Conservation (phyloP, 2,888 invertebrate species). For the Ochropleura leucogaster region DNA sequence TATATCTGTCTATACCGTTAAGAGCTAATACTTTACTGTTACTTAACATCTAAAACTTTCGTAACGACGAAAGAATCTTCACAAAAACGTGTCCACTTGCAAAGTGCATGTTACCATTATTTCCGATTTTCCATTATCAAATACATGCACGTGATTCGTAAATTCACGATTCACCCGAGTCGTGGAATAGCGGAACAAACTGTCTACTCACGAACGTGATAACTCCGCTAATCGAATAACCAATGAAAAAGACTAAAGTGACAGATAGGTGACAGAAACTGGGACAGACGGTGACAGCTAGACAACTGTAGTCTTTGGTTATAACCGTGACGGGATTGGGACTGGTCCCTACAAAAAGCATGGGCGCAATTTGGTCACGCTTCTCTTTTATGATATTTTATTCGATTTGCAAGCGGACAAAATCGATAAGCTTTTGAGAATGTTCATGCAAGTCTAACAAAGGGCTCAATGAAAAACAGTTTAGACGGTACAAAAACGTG, state of each 20-base stretch:
- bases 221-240: slow-evolving; percentile 80
- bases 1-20: neutral
- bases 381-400: slow-evolving; percentile 40
- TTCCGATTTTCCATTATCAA: slow-evolving; percentile 53
- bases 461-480: slow-evolving; percentile 35
- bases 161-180: slow-evolving; percentile 70
- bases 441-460: slow-evolving; percentile 26
- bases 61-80: neutral
- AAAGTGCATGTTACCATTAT: slow-evolving; percentile 20
- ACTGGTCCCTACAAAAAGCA: slow-evolving; percentile 34
- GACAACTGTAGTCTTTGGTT: slow-evolving; percentile 45
- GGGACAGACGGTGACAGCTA: slow-evolving; percentile 44
- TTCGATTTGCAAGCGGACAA: slow-evolving; percentile 37
- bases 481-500: slow-evolving; percentile 2
- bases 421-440: slow-evolving; percentile 30
- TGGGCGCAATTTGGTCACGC: slow-evolving; percentile 25
- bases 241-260: slow-evolving; percentile 69
- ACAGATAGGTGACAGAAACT: slow-evolving; percentile 61
- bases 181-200: slow-evolving; percentile 70
- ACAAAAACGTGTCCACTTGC: slow-evolving; percentile 4
- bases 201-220: slow-evolving; percentile 72
- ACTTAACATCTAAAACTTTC: no score
- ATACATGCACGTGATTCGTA: slow-evolving; percentile 68
- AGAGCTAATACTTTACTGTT: neutral
- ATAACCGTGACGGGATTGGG: slow-evolving; percentile 33